Evolutionary conservation across 2,888 invertebrate species (phyloP).

Genomic region (Scelioninae gen. 2): DNA sequence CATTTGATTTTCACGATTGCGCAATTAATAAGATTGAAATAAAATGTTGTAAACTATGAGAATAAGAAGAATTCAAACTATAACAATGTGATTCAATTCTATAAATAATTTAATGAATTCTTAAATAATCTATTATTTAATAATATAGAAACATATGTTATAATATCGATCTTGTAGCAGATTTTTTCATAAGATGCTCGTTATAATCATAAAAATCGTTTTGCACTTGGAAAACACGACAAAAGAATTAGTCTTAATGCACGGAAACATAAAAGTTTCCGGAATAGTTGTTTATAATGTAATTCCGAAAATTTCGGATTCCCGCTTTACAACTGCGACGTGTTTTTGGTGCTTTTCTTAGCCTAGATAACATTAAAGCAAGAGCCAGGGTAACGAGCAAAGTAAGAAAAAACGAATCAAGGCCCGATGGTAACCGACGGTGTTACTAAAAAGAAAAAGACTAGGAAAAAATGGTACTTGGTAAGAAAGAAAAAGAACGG

Average conservation of each 20-base stretch:
- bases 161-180: too few species aligned
- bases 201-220: not conserved
- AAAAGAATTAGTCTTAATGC: not conserved
- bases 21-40: too few species aligned
- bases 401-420: constrained; percentile 55
- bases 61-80: too few species aligned
- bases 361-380: constrained; percentile 54
- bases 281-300: constrained; percentile 1
- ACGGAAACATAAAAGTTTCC: not conserved
- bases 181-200: too few species aligned
- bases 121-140: too few species aligned
- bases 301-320: constrained; percentile 7
- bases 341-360: constrained; percentile 34
- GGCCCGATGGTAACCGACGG: constrained; percentile 40
- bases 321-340: constrained; percentile 13
- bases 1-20: too few species aligned
- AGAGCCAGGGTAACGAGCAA: constrained; percentile 36
- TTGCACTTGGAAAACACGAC: not conserved
- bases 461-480: constrained; percentile 54
- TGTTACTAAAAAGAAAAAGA: constrained; percentile 50
- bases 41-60: too few species aligned
- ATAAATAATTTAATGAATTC: too few species aligned
- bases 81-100: too few species aligned
- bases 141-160: too few species aligned
- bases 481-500: constrained; percentile 60